These are phyloP conservation scores for Lasioglossum baleicum DNA, from an alignment of 1,140 invertebrate species.

Conservation along the genomic window DNA sequence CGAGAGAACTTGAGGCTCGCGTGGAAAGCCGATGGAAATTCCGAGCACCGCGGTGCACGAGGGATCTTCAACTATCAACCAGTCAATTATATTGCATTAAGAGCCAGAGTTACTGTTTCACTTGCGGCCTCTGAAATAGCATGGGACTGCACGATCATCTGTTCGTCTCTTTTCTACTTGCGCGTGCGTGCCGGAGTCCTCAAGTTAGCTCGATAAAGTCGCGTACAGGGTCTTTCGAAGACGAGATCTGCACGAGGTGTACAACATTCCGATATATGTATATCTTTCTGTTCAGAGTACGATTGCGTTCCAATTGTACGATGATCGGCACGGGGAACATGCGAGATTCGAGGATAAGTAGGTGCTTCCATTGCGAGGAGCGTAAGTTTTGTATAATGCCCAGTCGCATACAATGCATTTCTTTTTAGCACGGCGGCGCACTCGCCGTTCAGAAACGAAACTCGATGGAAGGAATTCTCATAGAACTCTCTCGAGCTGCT, in stretches of 20 bases:
- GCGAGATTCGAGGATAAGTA: not conserved
- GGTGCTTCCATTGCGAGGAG: slow-evolving; percentile 1
- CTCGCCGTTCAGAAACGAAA: not conserved
- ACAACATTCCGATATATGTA: too few relatives aligned
- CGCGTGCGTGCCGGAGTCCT: not conserved
- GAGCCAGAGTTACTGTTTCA: too few relatives aligned
- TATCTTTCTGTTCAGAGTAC: too few relatives aligned
- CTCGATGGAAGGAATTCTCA: not conserved
- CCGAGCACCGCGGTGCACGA: not conserved
- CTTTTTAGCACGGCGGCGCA: not conserved
- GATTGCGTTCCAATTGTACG: too few relatives aligned
- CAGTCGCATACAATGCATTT: not conserved
- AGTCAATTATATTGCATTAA: too few relatives aligned
- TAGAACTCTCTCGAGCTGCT: not conserved
- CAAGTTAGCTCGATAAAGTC: not conserved
- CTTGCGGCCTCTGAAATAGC: not conserved
- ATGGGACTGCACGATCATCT: not conserved
- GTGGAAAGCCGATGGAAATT: not conserved
- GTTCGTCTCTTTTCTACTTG: not conserved
- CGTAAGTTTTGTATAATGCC: slow-evolving; percentile 14
- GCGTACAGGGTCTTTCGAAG: too few relatives aligned
- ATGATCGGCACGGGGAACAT: not conserved
- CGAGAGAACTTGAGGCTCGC: not conserved
- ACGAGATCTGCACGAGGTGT: too few relatives aligned
- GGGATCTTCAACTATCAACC: not conserved